These are phyloP conservation scores for Bradypodion ventrale DNA, from an alignment of 2,797 vertebrate genomes.

Conservation along the genomic window DNA sequence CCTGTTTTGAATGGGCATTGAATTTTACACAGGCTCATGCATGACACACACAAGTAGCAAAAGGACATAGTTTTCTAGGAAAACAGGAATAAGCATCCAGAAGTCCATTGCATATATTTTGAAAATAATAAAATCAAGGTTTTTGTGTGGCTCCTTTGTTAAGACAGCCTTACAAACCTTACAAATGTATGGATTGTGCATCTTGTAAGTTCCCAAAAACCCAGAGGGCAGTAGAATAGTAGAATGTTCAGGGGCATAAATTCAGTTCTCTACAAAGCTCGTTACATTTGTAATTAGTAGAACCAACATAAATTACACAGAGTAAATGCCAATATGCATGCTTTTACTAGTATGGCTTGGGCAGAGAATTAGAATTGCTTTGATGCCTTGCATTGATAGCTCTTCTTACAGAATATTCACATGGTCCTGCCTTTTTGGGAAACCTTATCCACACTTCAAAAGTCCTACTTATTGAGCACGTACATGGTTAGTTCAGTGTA, in stretches of 20 bases:
- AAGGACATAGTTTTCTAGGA: neutral
- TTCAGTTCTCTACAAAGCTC: neutral
- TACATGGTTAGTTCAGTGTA: neutral
- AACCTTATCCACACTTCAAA: neutral
- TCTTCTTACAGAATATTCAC: neutral
- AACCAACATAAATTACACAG: neutral
- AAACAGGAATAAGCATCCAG: neutral
- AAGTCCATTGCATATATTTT: too few species aligned
- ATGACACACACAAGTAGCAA: too few species aligned
- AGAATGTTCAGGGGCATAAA: neutral
- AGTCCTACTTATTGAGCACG: neutral
- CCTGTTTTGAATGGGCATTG: neutral
- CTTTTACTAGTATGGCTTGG: neutral
- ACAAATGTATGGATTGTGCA: neutral
- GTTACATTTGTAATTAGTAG: neutral
- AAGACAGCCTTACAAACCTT: neutral
- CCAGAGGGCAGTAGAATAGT: neutral
- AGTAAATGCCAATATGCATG: neutral
- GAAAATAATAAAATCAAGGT: neutral
- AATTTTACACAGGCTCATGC: neutral
- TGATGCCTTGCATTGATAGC: neutral
- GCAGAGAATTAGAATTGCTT: neutral
- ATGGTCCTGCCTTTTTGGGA: neutral
- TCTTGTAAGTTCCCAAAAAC: neutral
- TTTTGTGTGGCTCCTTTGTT: neutral